A percentile compares a stretch with the other conserved stretches of the same genome.
phyloP scores from a whole-genome alignment of 2,888 invertebrate genomes.

The Acronicta aceris region DNA sequence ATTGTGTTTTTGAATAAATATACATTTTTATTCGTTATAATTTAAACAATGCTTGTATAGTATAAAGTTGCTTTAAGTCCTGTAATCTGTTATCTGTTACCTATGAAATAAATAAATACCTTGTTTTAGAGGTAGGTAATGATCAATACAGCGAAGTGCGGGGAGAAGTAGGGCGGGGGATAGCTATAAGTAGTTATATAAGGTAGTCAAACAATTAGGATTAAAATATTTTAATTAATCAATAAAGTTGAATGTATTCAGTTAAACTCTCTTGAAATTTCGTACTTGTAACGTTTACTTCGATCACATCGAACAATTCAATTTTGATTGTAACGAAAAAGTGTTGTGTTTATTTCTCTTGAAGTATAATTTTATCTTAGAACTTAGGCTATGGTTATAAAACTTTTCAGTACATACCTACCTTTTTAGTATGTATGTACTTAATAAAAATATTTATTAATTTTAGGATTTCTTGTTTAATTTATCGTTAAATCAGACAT shows the following conservation, averaged over 20 bases:
- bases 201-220: constrained; percentile 67
- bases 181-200: constrained; percentile 72
- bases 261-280: constrained; percentile 49
- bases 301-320: constrained; percentile 20
- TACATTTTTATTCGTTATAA: too few relatives aligned
- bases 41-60: too few relatives aligned
- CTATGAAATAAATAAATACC: too few relatives aligned
- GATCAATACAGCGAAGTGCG: too few relatives aligned
- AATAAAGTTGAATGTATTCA: constrained; percentile 69
- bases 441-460: background rate
- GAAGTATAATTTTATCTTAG: constrained; percentile 17
- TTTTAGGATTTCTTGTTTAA: background rate
- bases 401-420: constrained; percentile 35
- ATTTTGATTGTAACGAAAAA: constrained; percentile 7
- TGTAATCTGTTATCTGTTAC: too few relatives aligned
- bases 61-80: too few relatives aligned
- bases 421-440: constrained; percentile 19
- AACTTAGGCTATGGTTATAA: constrained; percentile 47
- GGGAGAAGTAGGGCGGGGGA: too few relatives aligned
- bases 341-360: constrained; percentile 13
- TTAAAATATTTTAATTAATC: constrained; percentile 63
- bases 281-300: constrained; percentile 21
- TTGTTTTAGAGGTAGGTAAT: too few relatives aligned
- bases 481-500: too few relatives aligned
- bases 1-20: too few relatives aligned